phyloP scores from a whole-genome alignment of 2,113 vertebrate genomes.

The Nothobranchius furzeri region DNA sequence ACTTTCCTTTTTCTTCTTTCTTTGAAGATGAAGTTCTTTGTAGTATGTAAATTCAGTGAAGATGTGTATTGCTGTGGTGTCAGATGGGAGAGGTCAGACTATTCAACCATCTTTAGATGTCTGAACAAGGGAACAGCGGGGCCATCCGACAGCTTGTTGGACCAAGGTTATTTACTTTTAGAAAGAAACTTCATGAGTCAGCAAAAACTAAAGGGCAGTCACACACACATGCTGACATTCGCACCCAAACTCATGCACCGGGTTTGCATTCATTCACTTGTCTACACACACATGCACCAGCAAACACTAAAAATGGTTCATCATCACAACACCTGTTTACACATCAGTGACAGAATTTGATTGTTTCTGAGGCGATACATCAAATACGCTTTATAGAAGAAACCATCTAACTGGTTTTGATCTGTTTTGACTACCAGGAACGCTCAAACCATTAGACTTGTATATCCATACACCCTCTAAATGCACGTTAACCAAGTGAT shows the following conservation, averaged over 20 bases:
- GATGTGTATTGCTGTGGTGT: constrained; percentile 32
- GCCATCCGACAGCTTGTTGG: constrained; percentile 66
- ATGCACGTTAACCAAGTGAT: too few relatives aligned
- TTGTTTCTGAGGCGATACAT: too few relatives aligned
- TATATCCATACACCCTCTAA: too few relatives aligned
- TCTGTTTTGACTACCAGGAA: too few relatives aligned
- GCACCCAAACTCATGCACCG: neutral
- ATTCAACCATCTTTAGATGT: constrained; percentile 53
- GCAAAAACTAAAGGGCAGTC: constrained; percentile 51
- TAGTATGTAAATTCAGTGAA: constrained; percentile 24
- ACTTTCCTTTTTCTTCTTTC: neutral
- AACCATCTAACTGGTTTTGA: too few relatives aligned
- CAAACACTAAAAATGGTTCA: constrained; percentile 39
- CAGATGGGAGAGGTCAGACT: constrained; percentile 51
- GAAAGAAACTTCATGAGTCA: constrained; percentile 66
- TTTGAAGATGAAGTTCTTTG: constrained; percentile 22
- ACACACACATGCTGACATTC: constrained; percentile 31
- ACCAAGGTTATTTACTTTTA: constrained; percentile 74
- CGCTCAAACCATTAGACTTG: too few relatives aligned
- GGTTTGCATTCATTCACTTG: neutral
- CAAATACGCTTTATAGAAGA: too few relatives aligned
- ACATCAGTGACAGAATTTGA: too few relatives aligned
- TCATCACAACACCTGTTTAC: too few relatives aligned
- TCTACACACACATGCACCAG: neutral
- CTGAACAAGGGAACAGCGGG: constrained; percentile 53